Conservation (phyloP, 2,888 invertebrate genomes). For the Cheilosia urbana region DNA sequence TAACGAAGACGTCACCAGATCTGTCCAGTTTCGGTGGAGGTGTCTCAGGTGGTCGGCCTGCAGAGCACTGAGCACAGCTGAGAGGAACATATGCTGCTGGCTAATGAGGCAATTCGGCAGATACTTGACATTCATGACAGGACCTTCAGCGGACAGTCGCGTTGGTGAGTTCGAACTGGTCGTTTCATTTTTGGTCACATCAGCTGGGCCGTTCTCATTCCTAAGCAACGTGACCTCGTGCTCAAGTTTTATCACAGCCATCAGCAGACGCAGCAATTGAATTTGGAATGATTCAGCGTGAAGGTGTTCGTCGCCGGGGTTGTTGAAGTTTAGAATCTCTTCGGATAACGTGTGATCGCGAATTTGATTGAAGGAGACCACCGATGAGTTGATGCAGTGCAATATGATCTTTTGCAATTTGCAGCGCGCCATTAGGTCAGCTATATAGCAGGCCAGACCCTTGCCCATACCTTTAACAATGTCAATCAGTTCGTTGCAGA, state of each 20-base stretch:
- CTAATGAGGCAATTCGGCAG: conserved; percentile 88
- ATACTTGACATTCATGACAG: conserved; percentile 85
- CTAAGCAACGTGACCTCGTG: conserved; percentile 87
- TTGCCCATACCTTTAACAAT: conserved; percentile 91
- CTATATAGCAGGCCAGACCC: conserved; percentile 90
- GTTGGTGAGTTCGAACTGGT: conserved; percentile 81
- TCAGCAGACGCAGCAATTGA: conserved; percentile 87
- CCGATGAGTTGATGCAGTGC: conserved; percentile 91
- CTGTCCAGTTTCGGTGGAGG: conserved; percentile 93
- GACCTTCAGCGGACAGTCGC: conserved; percentile 78
- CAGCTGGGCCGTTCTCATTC: conserved; percentile 81
- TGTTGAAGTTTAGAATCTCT: conserved; percentile 90
- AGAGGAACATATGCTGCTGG: conserved; percentile 93
- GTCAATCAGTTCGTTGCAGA: conserved; percentile 89
- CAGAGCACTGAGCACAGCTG: conserved; percentile 90
- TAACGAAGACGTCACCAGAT: conserved; percentile 90
- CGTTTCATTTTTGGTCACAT: conserved; percentile 76
- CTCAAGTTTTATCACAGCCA: conserved; percentile 90
- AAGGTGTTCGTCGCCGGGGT: conserved; percentile 86
- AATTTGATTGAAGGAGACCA: conserved; percentile 83
- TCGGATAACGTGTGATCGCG: conserved; percentile 87
- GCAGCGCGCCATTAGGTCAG: conserved; percentile 89
- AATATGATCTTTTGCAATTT: conserved; percentile 93
- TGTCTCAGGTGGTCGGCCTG: conserved; percentile 89
- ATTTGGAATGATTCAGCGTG: conserved; percentile 89